Evolutionary conservation across 2,113 vertebrate genomes (phyloP).

Genomic region (Cyphomyrus discorhynchus): DNA sequence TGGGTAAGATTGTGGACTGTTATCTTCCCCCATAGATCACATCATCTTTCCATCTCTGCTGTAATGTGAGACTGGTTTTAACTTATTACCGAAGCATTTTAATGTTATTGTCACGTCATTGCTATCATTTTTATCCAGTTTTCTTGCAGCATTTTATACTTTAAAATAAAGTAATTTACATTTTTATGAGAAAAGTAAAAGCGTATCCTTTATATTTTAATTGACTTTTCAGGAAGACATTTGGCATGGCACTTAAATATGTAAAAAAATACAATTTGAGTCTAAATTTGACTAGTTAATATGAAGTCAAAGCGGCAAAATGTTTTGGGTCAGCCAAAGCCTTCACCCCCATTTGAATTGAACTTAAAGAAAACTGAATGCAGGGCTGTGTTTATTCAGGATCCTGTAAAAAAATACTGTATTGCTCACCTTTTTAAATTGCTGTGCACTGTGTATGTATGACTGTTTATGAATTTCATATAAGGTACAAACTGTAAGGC

Average conservation of each 20-base stretch:
- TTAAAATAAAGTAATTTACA: constrained; percentile 47
- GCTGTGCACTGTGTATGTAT: background rate
- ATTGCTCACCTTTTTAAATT: background rate
- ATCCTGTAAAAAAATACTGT: background rate
- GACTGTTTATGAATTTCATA: background rate
- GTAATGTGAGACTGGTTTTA: constrained; percentile 25
- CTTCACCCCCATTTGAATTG: constrained; percentile 37
- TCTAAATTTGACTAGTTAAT: constrained; percentile 46
- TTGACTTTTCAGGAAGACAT: constrained; percentile 46
- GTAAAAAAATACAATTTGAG: constrained; percentile 54
- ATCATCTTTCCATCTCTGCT: constrained; percentile 13
- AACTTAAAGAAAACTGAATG: constrained; percentile 39
- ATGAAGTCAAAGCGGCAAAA: constrained; percentile 33
- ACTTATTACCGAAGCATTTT: constrained; percentile 31
- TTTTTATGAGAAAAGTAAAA: constrained; percentile 62
- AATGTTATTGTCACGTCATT: constrained; percentile 37
- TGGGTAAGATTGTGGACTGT: constrained; percentile 50
- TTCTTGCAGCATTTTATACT: constrained; percentile 32
- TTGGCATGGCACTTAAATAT: constrained; percentile 47
- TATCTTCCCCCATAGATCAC: constrained; percentile 15
- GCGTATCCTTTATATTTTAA: constrained; percentile 54
- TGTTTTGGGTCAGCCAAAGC: constrained; percentile 41
- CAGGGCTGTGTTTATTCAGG: background rate
- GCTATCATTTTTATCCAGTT: constrained; percentile 36
- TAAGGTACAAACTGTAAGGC: background rate